Base-by-base conservation (phyloP, 2,113 vertebrate genomes). In the Sardina pilchardus region DNA sequence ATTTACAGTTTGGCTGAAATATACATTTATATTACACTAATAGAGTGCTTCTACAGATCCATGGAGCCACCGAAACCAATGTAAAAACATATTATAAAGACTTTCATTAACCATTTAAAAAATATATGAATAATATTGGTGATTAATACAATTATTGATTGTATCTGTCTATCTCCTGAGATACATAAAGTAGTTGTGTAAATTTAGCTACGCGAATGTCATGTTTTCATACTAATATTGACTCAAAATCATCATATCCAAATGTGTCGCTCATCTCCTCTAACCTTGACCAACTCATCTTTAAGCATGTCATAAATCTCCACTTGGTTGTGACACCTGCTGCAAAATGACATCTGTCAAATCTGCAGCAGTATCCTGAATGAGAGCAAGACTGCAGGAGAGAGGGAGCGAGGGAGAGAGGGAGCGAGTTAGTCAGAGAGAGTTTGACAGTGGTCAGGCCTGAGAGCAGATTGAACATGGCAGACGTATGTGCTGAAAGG, bases 401-500 rank as follows among this genome's bases (percentile, higher is more conserved):
- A 84, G 59, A 84, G 21, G 30, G 26, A 86, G 45, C n/a, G n/a
- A n/a, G n/a, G n/a, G n/a, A n/a, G n/a, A 4, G 45, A 30, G 67
- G 30, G 45, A 50, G 34, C 82, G 56, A 91, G 48, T 90, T 87
- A 90, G 90, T 87, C 88, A 90, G 63, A 71, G 63, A n/a, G 63
- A 71, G 63, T 71, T 71, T 71, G 63, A 71, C 63, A 71, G 63
- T 14, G 71, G 39, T 78, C 71, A 78, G 71, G 71, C 71, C 14
- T 0, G 30, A 36, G 71, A 19, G 16, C 71, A 78, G 71, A 78
- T 78, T 78, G 71, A 78, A 78, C 71, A 78, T 78, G 71, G 71
- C 71, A 78, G 81, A 88, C 88, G 87, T 84, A 89, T 88, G 88
- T 89, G 87, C 90, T 90, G 92, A 92, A 92, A 26, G 82, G 83